Conservation (phyloP, 92 coral and sea anemone genomes). For the Epizoanthus rinbou region DNA sequence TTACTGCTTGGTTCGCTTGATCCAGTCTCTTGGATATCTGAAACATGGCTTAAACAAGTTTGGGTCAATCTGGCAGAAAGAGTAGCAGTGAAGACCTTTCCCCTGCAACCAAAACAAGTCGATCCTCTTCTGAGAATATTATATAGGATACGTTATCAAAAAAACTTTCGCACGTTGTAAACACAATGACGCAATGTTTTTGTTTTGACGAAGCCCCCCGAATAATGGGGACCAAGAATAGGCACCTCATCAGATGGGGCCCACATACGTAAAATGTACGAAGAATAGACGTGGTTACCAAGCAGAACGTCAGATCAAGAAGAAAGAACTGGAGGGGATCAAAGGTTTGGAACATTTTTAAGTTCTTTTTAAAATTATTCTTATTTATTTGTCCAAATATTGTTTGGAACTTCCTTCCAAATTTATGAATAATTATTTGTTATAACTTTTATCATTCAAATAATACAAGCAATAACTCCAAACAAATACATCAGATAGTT, state of each 20-base stretch:
- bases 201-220: constrained; percentile 31
- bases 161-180: constrained; percentile 53
- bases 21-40: constrained; percentile 84
- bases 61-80: background rate
- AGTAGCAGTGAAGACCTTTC: background rate
- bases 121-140: background rate
- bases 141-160: constrained; percentile 22
- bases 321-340: no score
- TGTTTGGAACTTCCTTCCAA: no score
- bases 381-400: no score
- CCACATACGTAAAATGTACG: background rate
- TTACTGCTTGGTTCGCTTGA: constrained; percentile 88
- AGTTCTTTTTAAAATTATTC: no score
- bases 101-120: constrained; percentile 11
- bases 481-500: no score
- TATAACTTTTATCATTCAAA: no score
- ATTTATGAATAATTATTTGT: no score
- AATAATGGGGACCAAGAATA: background rate
- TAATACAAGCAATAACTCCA: no score
- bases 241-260: constrained; percentile 10
- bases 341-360: no score
- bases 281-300: no score
- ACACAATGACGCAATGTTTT: constrained; percentile 87
- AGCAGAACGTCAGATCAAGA: no score
- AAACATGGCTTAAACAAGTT: constrained; percentile 63